Evolutionary conservation across 1,140 invertebrate genomes (phyloP), one percentile per base, ranked within the genome.

Genomic region (Dysdera silvatica): DNA sequence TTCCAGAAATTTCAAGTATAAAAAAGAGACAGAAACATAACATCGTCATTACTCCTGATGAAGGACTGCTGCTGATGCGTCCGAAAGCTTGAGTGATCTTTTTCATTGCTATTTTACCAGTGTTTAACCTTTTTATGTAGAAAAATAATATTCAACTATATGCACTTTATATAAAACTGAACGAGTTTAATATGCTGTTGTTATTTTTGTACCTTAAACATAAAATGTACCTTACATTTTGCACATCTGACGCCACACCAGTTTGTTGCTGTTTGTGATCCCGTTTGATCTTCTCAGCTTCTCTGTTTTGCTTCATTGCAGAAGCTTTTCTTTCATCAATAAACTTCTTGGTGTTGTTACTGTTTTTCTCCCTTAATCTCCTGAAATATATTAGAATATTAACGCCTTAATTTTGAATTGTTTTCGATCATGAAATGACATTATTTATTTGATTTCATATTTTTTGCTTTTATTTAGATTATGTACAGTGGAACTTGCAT

Each of bases 281-380:
- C 31, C 89, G 85, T 71, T 91, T 90, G 33, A 99, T 78, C 73
- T 92, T 91, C 69, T 98, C 94, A 73, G 89, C 91, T 75, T 98
- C 94, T 67, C 91, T 86, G 55, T 83, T 85, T 73, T 98, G 95
- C 71, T 95, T 90, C 70, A 93, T 88, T 56, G 88, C 87, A n/a
- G 81, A 77, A 33, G 80, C 77, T 72, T 91, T 97, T 51, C 93
- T 82, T 76, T 99, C 96, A 69, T 99, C 96, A 80, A 98, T 88
- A 73, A 99, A 99, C 71, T 95, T 92, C 76, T 99, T 99, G 20
- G 94, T 95, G 75, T 99, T 99, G 74, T 98, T 98, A 71, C 97
- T 92, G 72, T 98, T 96, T 71, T 98, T 91, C 76, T 99, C 96
- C 61, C 92, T 82, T 32, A 83, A 74, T 32, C 82, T 73, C 68